A percentile compares a stretch with the other conserved stretches of the same genome.
phyloP scores from a whole-genome alignment of 2,113 vertebrate genomes.

The Ictalurus punctatus region DNA sequence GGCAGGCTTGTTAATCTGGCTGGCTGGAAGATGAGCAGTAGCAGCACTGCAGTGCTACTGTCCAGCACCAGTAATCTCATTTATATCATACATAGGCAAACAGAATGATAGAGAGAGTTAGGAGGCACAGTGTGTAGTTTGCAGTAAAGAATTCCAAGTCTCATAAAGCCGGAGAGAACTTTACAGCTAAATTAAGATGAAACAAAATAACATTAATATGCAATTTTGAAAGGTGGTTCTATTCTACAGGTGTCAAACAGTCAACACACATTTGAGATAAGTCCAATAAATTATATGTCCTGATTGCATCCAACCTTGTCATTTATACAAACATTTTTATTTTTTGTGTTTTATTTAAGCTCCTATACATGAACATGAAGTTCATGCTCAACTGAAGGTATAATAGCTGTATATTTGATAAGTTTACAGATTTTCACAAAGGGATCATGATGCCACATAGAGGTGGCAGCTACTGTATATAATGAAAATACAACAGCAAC shows the following conservation, averaged over 20 bases:
- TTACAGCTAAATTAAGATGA: constrained; percentile 10
- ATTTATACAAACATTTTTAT: background rate
- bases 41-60: constrained; percentile 35
- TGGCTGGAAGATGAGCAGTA: constrained; percentile 32
- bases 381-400: too few relatives aligned
- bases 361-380: background rate
- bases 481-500: constrained; percentile 11
- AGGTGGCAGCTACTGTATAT: constrained; percentile 36
- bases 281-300: background rate
- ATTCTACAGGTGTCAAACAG: background rate
- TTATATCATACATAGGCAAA: constrained; percentile 50
- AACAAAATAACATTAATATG: constrained; percentile 12
- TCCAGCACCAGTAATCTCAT: constrained; percentile 53
- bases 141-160: constrained; percentile 7
- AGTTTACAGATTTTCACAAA: constrained; percentile 4
- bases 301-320: background rate
- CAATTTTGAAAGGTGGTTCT: constrained; percentile 18
- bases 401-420: background rate
- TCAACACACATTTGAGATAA: background rate
- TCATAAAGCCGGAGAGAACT: constrained; percentile 24
- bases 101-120: constrained; percentile 21
- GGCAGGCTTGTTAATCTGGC: constrained; percentile 16
- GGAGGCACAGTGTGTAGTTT: constrained; percentile 10
- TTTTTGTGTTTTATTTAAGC: background rate
- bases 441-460: background rate